phyloP scores from a whole-genome alignment of 2,888 invertebrate species.

The Rhagium mordax region DNA sequence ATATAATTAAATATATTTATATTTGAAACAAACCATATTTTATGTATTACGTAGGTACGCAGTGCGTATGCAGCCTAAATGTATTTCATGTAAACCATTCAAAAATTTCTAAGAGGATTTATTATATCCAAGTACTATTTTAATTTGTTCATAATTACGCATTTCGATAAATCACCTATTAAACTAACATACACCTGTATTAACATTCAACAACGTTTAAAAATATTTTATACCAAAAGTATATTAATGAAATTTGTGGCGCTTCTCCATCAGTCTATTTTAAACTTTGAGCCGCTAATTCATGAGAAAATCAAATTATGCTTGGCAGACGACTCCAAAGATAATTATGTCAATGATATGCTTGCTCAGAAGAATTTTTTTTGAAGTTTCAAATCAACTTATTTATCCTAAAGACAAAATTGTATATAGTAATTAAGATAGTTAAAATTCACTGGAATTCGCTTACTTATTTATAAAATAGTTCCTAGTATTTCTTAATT shows the following conservation, averaged over 20 bases:
- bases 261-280: background rate
- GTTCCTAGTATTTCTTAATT: background rate
- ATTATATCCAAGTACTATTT: slow-evolving; percentile 19
- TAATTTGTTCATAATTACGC: slow-evolving; percentile 9
- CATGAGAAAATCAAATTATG: background rate
- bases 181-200: slow-evolving; percentile 15
- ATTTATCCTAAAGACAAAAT: background rate
- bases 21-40: background rate
- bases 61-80: background rate
- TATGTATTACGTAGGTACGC: no score
- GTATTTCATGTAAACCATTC: background rate
- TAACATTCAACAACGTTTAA: slow-evolving; percentile 6
- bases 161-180: slow-evolving; percentile 12
- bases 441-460: background rate
- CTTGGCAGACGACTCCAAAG: background rate
- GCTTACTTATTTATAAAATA: background rate
- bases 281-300: background rate
- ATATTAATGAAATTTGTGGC: slow-evolving; percentile 5
- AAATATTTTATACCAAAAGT: slow-evolving; percentile 11
- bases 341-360: background rate
- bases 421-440: background rate
- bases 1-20: background rate
- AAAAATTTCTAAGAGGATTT: background rate
- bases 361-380: background rate
- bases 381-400: background rate